Percentiles rank a stretch among this genome's conserved stretches.
Evolutionary conservation across 2,797 vertebrate species (phyloP).

Genomic region (Sebastes goodei): DNA sequence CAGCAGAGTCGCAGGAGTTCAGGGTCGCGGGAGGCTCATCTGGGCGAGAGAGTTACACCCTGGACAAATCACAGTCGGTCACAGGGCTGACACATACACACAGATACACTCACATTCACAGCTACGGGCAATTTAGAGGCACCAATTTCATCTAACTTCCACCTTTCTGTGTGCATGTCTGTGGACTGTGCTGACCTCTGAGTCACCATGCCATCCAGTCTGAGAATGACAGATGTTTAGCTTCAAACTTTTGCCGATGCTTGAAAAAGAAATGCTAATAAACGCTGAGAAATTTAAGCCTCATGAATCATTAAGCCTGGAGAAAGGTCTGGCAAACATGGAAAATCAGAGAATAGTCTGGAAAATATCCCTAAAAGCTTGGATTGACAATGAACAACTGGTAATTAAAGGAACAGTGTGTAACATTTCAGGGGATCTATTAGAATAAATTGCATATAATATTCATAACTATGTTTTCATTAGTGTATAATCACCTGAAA

Average conservation of each 20-base stretch:
- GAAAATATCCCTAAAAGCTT: too few species aligned
- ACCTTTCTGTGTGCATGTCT: background rate
- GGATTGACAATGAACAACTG: too few species aligned
- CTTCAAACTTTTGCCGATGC: background rate
- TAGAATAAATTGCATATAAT: too few species aligned
- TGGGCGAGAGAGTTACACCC: background rate
- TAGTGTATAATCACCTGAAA: too few species aligned
- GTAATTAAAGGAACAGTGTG: too few species aligned
- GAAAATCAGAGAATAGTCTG: too few species aligned
- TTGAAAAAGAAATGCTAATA: too few species aligned
- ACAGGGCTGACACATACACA: background rate
- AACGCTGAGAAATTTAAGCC: background rate
- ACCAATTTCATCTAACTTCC: background rate
- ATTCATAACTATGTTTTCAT: too few species aligned
- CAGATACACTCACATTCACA: constrained; percentile 2
- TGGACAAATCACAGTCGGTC: background rate
- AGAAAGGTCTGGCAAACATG: background rate
- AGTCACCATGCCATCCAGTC: background rate
- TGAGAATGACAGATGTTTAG: background rate
- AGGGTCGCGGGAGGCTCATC: background rate
- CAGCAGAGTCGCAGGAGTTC: background rate
- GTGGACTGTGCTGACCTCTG: background rate
- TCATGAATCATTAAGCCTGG: background rate
- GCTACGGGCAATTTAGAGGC: background rate
- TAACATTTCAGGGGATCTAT: too few species aligned